Conservation (phyloP, 2,888 invertebrate genomes). For the Pseudococcus viburni region DNA sequence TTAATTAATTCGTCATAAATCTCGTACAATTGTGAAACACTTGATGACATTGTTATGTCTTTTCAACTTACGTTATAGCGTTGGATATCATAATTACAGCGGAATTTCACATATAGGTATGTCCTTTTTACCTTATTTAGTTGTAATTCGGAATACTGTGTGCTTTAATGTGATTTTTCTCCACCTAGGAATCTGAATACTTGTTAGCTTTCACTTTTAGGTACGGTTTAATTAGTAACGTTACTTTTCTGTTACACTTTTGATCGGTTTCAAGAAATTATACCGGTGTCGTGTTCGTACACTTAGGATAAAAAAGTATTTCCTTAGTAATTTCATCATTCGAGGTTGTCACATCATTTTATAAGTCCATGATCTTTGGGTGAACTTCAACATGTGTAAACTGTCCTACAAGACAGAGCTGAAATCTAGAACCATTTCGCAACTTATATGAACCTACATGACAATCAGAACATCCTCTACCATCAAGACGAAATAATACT, state of each 20-base stretch:
- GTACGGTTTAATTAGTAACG: neutral
- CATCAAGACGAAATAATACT: neutral
- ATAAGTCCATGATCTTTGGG: neutral
- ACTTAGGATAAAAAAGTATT: neutral
- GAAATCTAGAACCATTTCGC: neutral
- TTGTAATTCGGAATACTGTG: neutral
- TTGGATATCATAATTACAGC: neutral
- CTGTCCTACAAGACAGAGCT: neutral
- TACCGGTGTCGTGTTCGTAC: neutral
- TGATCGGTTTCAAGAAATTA: neutral
- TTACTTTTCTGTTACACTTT: slow-evolving; percentile 22
- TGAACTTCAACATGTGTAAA: slow-evolving; percentile 14
- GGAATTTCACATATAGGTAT: neutral
- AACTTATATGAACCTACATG: neutral
- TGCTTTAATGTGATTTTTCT: neutral
- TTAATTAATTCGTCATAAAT: slow-evolving; percentile 37
- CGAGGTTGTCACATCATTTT: neutral
- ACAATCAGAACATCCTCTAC: neutral
- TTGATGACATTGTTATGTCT: slow-evolving; percentile 58
- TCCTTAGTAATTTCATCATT: neutral
- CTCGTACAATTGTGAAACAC: slow-evolving; percentile 35
- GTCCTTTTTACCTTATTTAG: neutral
- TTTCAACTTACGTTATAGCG: slow-evolving; percentile 4
- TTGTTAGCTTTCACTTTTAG: slow-evolving; percentile 52
- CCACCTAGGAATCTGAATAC: neutral